Evolutionary conservation across 1,140 invertebrate species (phyloP).

Genomic region (Calephelis virginiensis): DNA sequence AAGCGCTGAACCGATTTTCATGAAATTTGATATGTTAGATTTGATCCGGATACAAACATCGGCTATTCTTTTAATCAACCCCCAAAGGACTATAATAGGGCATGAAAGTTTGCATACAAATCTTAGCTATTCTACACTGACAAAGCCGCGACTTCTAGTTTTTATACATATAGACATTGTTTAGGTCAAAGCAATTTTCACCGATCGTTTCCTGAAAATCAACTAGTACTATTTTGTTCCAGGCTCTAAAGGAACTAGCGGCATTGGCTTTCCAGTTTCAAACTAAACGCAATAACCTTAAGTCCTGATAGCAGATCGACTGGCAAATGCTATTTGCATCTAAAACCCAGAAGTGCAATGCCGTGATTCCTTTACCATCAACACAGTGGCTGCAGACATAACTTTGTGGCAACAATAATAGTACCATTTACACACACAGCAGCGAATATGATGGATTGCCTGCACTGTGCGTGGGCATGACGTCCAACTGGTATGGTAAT

Average conservation of each 20-base stretch:
- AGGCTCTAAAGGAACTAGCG: slow-evolving; percentile 13
- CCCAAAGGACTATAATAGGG: no score
- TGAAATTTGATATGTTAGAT: no score
- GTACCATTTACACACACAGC: slow-evolving; percentile 56
- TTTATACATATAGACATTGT: no score
- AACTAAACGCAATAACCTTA: slow-evolving; percentile 27
- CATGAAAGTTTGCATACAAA: no score
- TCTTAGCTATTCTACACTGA: no score
- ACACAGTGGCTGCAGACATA: slow-evolving; percentile 34
- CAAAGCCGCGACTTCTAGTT: no score
- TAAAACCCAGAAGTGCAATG: slow-evolving; percentile 31
- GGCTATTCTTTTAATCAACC: no score
- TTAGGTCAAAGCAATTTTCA: slow-evolving; percentile 4
- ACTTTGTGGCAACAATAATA: slow-evolving; percentile 41
- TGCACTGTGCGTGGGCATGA: slow-evolving; percentile 54
- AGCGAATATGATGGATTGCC: slow-evolving; percentile 64
- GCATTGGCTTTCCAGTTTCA: slow-evolving; percentile 41
- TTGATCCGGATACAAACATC: no score
- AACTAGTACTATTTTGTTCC: slow-evolving; percentile 4
- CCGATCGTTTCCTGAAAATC: slow-evolving; percentile 4
- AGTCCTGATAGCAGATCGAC: slow-evolving; percentile 23
- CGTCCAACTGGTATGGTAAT: slow-evolving; percentile 67
- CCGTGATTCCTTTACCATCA: slow-evolving; percentile 27
- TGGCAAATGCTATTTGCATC: slow-evolving; percentile 30
- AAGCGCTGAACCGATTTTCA: no score